These are phyloP conservation scores for Drosophila sproati DNA, from an alignment of 1,140 invertebrate species.

Conservation along the genomic window DNA sequence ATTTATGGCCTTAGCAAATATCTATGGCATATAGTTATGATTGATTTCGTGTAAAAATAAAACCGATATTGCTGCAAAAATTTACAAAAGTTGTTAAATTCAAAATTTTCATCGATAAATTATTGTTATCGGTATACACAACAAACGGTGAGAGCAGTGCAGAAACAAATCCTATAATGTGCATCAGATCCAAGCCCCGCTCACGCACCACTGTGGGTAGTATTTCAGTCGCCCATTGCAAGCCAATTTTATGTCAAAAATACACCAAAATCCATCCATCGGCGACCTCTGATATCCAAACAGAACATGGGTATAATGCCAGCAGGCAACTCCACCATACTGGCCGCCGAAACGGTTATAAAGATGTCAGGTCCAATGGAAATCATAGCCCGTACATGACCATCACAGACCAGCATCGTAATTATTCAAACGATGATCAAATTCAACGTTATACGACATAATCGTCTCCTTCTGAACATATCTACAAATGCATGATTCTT, in stretches of 20 bases:
- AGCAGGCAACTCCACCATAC: neutral
- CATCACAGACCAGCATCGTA: neutral
- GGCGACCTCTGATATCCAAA: neutral
- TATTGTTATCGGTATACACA: neutral
- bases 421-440: neutral
- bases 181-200: neutral
- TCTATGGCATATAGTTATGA: neutral
- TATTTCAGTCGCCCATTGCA: neutral
- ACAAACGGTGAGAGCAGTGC: neutral
- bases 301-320: neutral
- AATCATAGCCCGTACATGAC: neutral
- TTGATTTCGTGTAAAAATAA: neutral
- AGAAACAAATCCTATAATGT: neutral
- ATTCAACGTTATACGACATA: neutral
- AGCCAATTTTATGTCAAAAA: neutral
- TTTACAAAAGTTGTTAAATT: neutral
- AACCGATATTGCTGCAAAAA: neutral
- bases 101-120: neutral
- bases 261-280: neutral
- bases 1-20: neutral
- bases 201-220: neutral
- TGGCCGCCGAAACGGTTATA: neutral
- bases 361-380: neutral
- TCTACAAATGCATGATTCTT: neutral
- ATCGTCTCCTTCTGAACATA: neutral